Evolutionary conservation across 1,140 invertebrate genomes (phyloP).

Genomic region (Habropoda laboriosa): DNA sequence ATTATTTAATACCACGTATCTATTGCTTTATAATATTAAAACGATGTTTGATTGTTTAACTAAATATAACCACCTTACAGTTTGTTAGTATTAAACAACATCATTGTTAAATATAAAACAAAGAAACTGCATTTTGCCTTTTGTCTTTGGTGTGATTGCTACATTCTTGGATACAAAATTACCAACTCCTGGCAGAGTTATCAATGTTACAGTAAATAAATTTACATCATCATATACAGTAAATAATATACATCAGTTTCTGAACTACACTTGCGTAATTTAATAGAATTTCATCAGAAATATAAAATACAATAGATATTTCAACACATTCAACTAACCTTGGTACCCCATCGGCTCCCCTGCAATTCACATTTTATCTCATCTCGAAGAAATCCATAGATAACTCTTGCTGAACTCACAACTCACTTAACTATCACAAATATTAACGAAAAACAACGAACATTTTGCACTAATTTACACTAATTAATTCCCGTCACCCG

Average conservation of each 20-base stretch:
- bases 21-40: neutral
- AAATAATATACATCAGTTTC: neutral
- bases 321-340: neutral
- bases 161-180: neutral
- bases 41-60: neutral
- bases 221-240: neutral
- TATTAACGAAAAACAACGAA: neutral
- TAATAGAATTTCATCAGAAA: neutral
- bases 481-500: neutral
- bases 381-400: neutral
- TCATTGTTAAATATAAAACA: too few species aligned
- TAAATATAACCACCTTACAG: neutral
- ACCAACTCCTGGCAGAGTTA: neutral
- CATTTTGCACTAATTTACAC: neutral
- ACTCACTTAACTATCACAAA: neutral
- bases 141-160: neutral
- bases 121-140: neutral
- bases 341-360: neutral
- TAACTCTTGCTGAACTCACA: neutral
- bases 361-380: neutral
- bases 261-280: neutral
- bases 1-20: constrained; percentile 4
- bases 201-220: neutral
- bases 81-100: neutral
- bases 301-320: neutral